Evolutionary conservation across 2,888 invertebrate genomes (phyloP), one percentile per base, ranked within the genome.

Genomic region (Trachelus tabidus): DNA sequence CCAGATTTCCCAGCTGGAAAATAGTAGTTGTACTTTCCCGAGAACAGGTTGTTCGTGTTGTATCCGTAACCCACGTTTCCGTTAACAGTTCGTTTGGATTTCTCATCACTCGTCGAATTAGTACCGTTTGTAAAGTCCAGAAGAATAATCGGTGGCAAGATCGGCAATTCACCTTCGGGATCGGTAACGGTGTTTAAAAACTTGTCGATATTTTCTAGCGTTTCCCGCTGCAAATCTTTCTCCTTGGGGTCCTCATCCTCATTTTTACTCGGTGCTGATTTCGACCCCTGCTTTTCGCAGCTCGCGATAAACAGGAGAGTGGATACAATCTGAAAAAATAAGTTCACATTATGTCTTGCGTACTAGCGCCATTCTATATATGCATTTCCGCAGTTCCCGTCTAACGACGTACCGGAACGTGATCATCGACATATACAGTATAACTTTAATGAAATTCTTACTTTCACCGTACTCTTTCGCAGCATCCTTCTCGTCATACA

Each of bases 21-120:
- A 76, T 91, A 89, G 33, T 89, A 91, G 40, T 90, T 90, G 75
- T 88, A 87, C 74, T 87, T 90, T 3, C 88, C 88, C 1, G 81
- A 79, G 33, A 88, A 86, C 0, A 91, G 68, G 82, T 92, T 91
- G 83, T 94, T 94, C 2, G 92, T 92, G 83, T 92, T 92, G 81
- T 93, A 94, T 11, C 95, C 95, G 88, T 95, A 96, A 79, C 96
- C 96, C 15, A 96, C 91, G 75, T 95, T 94, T 1, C 94, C 94
- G 82, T 96, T 95, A 23, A 96, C 95, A 0, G 96, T 96, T 83
- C 96, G 92, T 87, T 96, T 96, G 0, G 87, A 85, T 77, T 91
- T 91, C 31, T 89, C 91, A 4, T 91, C 91, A n/a, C 79, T 69
- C 4, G 78, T 75, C 11, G 80, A 56, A 0, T 84, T 83, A 0